phyloP scores from a whole-genome alignment of 2,113 vertebrate genomes.

The Oenanthe melanoleuca region DNA sequence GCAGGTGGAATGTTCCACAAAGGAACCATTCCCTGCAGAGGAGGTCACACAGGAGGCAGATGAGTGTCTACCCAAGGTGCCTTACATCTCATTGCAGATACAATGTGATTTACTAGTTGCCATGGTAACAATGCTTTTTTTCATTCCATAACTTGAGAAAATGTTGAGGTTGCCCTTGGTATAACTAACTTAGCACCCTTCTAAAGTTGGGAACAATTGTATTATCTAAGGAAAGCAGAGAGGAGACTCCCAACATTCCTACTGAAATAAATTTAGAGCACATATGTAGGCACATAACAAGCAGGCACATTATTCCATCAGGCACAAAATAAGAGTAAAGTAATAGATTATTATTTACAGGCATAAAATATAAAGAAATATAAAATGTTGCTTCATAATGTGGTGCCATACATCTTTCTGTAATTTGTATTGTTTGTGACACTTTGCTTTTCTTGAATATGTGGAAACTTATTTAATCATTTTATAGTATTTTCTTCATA shows the following conservation, averaged over 20 bases:
- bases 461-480: background rate
- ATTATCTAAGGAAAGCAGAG: background rate
- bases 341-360: background rate
- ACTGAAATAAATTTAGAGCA: background rate
- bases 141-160: constrained; percentile 66
- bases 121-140: constrained; percentile 63
- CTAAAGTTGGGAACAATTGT: background rate
- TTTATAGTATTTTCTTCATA: background rate
- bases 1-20: background rate
- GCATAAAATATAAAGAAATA: background rate
- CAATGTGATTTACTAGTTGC: constrained; percentile 62
- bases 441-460: background rate
- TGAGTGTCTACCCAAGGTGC: constrained; percentile 59
- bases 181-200: constrained; percentile 22
- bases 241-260: background rate
- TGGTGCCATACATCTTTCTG: background rate
- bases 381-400: background rate
- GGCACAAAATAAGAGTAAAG: background rate
- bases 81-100: constrained; percentile 44
- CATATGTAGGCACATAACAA: background rate
- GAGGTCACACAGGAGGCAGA: background rate
- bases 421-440: background rate
- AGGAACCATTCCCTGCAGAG: background rate
- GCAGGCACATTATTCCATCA: background rate
- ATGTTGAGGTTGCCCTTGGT: constrained; percentile 46